phyloP scores from a whole-genome alignment of 2,797 vertebrate species.

The Sardinella longiceps region DNA sequence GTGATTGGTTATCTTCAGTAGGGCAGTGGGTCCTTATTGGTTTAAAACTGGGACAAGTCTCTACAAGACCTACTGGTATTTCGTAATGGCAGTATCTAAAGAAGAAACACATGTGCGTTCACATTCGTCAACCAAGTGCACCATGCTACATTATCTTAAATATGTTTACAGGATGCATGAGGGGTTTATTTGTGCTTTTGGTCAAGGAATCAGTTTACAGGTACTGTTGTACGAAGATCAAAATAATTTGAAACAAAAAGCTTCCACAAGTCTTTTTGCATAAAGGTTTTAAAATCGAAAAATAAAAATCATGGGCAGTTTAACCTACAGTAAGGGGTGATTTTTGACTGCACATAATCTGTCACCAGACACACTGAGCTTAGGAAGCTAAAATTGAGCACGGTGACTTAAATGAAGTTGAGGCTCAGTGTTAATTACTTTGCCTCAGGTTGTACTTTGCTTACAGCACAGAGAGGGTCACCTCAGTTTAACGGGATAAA shows the following conservation, averaged over 20 bases:
- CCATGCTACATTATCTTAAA: not conserved
- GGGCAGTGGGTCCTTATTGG: slow-evolving; percentile 63
- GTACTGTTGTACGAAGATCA: not conserved
- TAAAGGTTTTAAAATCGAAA: not conserved
- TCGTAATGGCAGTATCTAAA: slow-evolving; percentile 20
- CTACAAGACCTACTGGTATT: slow-evolving; percentile 66
- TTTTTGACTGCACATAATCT: not conserved
- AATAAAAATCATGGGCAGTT: not conserved
- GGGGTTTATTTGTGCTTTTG: not conserved
- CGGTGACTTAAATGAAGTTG: not conserved
- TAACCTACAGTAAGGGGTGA: not conserved
- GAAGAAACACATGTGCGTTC: slow-evolving; percentile 1
- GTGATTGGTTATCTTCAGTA: slow-evolving; percentile 64
- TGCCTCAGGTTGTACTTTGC: not conserved
- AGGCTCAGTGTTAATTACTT: not conserved
- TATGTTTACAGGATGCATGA: not conserved
- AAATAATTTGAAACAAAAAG: not conserved
- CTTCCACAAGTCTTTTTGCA: not conserved
- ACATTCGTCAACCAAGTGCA: not conserved
- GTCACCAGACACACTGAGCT: not conserved
- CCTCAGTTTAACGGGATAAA: not conserved
- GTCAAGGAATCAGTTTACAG: not conserved
- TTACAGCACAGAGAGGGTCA: not conserved
- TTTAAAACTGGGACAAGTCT: slow-evolving; percentile 71
- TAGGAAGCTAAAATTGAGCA: not conserved